Base-by-base conservation (phyloP, 1,140 invertebrate species). In the Proctacanthus coquilletti region DNA sequence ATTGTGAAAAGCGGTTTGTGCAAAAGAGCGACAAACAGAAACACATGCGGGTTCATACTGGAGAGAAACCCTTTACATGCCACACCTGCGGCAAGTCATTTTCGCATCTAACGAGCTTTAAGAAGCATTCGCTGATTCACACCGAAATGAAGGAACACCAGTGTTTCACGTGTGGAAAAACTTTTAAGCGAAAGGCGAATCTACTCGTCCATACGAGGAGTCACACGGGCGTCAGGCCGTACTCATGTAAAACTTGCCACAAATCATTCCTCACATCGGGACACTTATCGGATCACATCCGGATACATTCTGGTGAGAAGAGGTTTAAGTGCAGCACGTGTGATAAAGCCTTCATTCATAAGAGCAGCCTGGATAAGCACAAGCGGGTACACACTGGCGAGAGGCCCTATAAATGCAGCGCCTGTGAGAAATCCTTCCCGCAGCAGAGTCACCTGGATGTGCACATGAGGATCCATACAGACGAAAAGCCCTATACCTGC, bases 11-110 rank as follows among this genome's bases (percentile, higher is more conserved):
- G 13, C 8, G 8, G 13, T 27, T 27, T 27, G 8, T 13, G 23
- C 8, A 27, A 27, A 13, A 8, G 13, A 9, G 23, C 23, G 13
- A 27, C 13, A 27, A 27, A 27, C 23, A 27, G 13, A 8, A 13
- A 8, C 84, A 89, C 56, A 66, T 81, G 37, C 74, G 84, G 53
- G 76, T 79, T 25, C 84, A 89, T 50, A 78, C 76, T 2, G 82
- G 84, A 18, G 71, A 78, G 48, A 80, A 83, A 49, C 84, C 83
- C 2, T 81, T 77, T 60, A 72, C 72, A 49, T 84, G 82, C 51
- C 64, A 70, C 35, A 66, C 70, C 43, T 85, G 83, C 49, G 60
- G 67, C 2, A 75, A 84, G 51, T 73, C 72, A 35, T 77, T 77
- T 50, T 75, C 74, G 4, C 74, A 77, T 52, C 69, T 72, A 13